A percentile compares a stretch with the other conserved stretches of the same genome.
These are phyloP conservation scores for Hypolimnas misippus DNA, from an alignment of 2,888 invertebrate genomes.

Conservation along the genomic window DNA sequence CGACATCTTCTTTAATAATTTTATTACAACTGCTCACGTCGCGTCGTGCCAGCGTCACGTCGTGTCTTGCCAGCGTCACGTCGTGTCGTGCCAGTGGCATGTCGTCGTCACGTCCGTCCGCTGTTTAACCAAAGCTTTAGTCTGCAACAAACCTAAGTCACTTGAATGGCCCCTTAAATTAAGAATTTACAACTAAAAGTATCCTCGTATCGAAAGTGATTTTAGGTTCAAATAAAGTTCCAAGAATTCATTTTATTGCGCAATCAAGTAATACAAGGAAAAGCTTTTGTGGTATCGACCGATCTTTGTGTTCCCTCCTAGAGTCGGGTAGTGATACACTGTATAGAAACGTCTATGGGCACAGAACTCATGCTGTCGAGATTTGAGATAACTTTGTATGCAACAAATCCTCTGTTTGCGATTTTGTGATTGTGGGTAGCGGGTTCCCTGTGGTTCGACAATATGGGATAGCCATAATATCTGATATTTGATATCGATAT, in stretches of 20 bases:
- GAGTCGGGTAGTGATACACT: slow-evolving; percentile 10
- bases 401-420: slow-evolving; percentile 27
- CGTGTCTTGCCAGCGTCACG: no score
- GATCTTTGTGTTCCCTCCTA: slow-evolving; percentile 17
- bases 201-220: slow-evolving; percentile 2
- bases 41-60: no score
- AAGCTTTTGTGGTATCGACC: slow-evolving; percentile 13
- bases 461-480: neutral
- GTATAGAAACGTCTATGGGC: slow-evolving; percentile 28
- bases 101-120: no score
- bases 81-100: no score
- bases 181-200: neutral
- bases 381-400: slow-evolving; percentile 31
- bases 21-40: no score
- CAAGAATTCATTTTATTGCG: slow-evolving; percentile 9
- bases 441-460: slow-evolving; percentile 7
- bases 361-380: slow-evolving; percentile 30
- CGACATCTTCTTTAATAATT: no score
- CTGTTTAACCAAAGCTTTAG: no score
- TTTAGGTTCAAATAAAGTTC: slow-evolving; percentile 6
- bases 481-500: no score
- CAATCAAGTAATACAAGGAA: slow-evolving; percentile 15
- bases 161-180: neutral
- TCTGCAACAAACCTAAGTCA: no score
- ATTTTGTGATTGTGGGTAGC: slow-evolving; percentile 24